Conservation (phyloP, 2,113 vertebrate genomes). For the Furnarius figulus region DNA sequence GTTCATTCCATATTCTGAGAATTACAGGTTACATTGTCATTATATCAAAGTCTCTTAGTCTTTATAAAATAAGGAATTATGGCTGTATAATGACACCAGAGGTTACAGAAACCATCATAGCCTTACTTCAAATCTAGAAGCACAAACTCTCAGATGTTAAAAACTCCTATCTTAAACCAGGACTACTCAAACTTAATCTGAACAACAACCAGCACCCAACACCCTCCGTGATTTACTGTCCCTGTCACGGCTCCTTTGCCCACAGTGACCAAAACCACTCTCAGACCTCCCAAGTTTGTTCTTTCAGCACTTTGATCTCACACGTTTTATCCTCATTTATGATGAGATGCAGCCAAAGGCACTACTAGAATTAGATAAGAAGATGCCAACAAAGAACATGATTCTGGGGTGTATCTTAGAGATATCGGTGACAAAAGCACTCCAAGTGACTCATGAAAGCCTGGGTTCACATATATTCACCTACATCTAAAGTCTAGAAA, state of each 20-base stretch:
- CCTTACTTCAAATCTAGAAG: background rate
- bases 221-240: background rate
- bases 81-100: background rate
- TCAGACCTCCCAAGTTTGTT: background rate
- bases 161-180: background rate
- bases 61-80: background rate
- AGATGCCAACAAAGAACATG: background rate
- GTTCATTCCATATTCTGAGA: background rate
- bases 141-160: background rate
- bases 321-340: background rate
- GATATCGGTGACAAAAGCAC: background rate
- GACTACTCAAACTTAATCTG: background rate
- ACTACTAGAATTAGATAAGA: background rate
- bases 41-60: background rate
- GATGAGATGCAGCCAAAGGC: background rate
- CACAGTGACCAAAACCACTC: background rate
- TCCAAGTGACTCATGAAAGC: background rate
- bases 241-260: background rate
- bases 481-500: background rate
- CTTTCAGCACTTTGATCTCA: background rate
- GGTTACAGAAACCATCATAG: background rate
- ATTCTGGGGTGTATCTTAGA: rapidly evolving
- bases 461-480: background rate
- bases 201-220: background rate
- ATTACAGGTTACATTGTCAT: background rate